phyloP scores from a whole-genome alignment of 2,797 vertebrate species.

The Lacerta bilineata region DNA sequence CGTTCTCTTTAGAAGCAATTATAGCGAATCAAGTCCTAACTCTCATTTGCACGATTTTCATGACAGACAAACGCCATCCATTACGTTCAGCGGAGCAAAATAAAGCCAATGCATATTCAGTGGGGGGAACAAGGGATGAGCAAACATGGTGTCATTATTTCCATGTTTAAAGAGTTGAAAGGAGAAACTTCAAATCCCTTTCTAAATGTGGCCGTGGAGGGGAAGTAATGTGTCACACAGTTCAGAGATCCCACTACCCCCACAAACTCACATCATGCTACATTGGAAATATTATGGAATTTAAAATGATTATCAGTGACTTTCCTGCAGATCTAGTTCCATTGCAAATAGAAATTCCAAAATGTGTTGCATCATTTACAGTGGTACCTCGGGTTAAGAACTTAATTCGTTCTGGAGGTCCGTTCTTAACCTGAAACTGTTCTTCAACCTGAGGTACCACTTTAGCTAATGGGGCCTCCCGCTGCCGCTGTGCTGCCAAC shows the following conservation, averaged over 20 bases:
- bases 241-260: conserved; percentile 29
- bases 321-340: conserved; percentile 79
- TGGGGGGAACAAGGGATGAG: neutral
- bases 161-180: conserved; percentile 22
- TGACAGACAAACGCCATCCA: conserved; percentile 34
- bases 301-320: conserved; percentile 78
- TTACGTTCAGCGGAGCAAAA: conserved; percentile 27
- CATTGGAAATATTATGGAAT: conserved; percentile 76
- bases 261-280: conserved; percentile 63
- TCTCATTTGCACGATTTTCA: conserved; percentile 30
- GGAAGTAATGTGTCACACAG: conserved; percentile 32
- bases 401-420: no score
- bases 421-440: no score
- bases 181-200: conserved; percentile 36
- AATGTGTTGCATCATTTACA: conserved; percentile 75
- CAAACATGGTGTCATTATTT: neutral
- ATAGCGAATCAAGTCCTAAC: neutral
- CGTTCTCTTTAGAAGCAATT: conserved; percentile 29
- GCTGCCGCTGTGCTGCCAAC: no score
- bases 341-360: conserved; percentile 78
- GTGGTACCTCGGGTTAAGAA: no score
- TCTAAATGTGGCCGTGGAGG: conserved; percentile 12
- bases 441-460: no score
- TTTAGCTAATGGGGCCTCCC: no score
- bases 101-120: neutral